Base-by-base conservation (phyloP, 1,140 invertebrate species). In the Nebria ingens region DNA sequence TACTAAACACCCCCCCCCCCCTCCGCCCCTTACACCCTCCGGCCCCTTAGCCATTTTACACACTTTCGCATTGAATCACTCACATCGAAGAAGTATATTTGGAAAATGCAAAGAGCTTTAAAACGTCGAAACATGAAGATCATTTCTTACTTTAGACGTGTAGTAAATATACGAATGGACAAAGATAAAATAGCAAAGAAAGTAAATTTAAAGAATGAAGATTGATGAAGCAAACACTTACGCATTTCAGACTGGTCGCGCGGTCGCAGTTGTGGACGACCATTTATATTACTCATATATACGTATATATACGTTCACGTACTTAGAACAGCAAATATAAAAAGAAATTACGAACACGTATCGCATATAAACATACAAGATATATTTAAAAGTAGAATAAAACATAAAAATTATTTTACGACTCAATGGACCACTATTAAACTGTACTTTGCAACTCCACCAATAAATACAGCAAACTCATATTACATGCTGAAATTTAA, bases 191-290 rank as follows among this genome's bases (percentile, higher is more conserved):
- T 45, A 45, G 9, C 40, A 45, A 17, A 4, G 40, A 45, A 45
- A 45, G 40, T 17, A 45, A 45, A 45, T 45, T 17, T 45, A 17
- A 45, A 45, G 40, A 45, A 45, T 17, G 40, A 45, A 45, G 40
- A 45, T 45, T 45, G 40, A 45, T 45, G 40, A 45, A 11, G 40
- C 9, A 11, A 45, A 45, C 40, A 45, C 40, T 45, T 45, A 45
- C 15, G 6, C 17, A 17, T 45, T 29, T 29, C 25, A 29, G 13
- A 29, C 13, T 6, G 4, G 4, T 29, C 13, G 25, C 15, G 40
- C 3, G 4, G 25, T 9, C 6, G 6, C 25, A 34, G n/a, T 9
- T n/a, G 17, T 45, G 9, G 40, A 45, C 9, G 6, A 17, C 15
- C 40, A 45, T 45, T 45, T 45, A 45, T 45, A n/a, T n/a, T n/a